These are phyloP conservation scores for Molothrus aeneus DNA, from an alignment of 2,797 vertebrate species.

Conservation along the genomic window DNA sequence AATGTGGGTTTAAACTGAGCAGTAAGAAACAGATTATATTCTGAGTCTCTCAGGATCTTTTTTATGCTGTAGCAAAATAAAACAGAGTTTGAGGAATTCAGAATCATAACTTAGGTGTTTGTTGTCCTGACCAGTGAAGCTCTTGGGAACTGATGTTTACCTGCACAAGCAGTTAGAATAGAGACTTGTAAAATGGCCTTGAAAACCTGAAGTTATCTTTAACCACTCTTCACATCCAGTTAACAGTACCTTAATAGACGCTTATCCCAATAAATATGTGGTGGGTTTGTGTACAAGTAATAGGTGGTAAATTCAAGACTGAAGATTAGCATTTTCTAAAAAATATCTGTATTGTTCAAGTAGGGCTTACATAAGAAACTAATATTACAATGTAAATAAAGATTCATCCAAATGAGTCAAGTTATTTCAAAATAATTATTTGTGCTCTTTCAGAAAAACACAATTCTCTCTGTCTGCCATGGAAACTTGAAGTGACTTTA, in stretches of 20 bases:
- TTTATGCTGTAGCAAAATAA: not conserved
- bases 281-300: not conserved
- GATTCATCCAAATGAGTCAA: not conserved
- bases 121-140: not conserved
- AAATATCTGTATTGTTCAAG: not conserved
- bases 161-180: not conserved
- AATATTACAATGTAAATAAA: not conserved
- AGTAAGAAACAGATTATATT: not conserved
- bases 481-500: not conserved
- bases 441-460: not conserved
- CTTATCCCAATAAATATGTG: not conserved
- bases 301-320: not conserved
- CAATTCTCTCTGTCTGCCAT: not conserved
- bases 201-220: not conserved
- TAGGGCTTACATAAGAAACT: not conserved
- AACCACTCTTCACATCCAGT: not conserved
- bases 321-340: not conserved
- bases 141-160: not conserved
- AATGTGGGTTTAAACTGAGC: not conserved
- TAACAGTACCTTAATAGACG: not conserved
- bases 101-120: not conserved
- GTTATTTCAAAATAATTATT: not conserved
- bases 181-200: not conserved
- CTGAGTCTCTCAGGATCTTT: not conserved
- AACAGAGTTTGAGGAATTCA: not conserved